These are phyloP conservation scores for Parnassius mnemosyne DNA, from an alignment of 2,888 invertebrate species.

Conservation along the genomic window DNA sequence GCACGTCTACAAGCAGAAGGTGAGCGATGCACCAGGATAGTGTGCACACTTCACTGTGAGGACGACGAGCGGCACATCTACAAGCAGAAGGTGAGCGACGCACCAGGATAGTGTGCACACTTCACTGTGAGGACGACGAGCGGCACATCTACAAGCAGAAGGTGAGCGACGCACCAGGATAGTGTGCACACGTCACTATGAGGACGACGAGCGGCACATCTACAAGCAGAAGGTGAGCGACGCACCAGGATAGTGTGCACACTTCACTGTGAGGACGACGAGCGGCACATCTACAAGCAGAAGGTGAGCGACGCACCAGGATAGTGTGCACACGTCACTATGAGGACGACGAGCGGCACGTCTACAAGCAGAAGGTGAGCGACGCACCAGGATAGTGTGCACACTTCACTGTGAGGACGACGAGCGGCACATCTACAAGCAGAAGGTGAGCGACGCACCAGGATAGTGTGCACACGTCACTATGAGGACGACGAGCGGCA, in stretches of 20 bases:
- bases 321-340: too few relatives aligned
- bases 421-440: slow-evolving; percentile 89
- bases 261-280: slow-evolving; percentile 80
- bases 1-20: slow-evolving; percentile 87
- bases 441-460: slow-evolving; percentile 63
- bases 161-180: slow-evolving; percentile 39
- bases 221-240: slow-evolving; percentile 85
- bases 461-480: too few relatives aligned
- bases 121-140: slow-evolving; percentile 82
- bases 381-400: neutral
- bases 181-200: too few relatives aligned
- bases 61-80: slow-evolving; percentile 92
- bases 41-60: too few relatives aligned
- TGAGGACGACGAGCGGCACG: slow-evolving; percentile 86
- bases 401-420: slow-evolving; percentile 76
- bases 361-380: slow-evolving; percentile 86
- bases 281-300: slow-evolving; percentile 89
- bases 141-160: slow-evolving; percentile 89
- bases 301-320: slow-evolving; percentile 53
- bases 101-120: too few relatives aligned
- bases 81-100: slow-evolving; percentile 80
- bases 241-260: too few relatives aligned
- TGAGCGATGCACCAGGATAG: slow-evolving; percentile 28
- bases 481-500: slow-evolving; percentile 86
- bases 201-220: slow-evolving; percentile 88